phyloP scores from a whole-genome alignment of 2,113 vertebrate species.

The Fregata magnificens region DNA sequence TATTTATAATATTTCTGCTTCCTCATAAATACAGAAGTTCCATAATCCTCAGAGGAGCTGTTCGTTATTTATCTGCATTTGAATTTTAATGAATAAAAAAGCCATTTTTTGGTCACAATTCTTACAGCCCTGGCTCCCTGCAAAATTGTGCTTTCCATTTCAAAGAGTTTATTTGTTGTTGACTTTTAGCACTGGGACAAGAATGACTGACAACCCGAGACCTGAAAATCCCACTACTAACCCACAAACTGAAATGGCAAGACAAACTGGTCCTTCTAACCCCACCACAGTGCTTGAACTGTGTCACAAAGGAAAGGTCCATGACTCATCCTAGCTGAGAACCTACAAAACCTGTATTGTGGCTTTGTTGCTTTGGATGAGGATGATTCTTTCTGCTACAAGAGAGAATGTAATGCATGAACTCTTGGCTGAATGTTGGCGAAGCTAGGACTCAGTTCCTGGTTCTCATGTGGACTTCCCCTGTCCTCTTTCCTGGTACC shows the following conservation, averaged over 20 bases:
- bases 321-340: background rate
- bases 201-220: background rate
- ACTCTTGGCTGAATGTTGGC: background rate
- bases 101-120: background rate
- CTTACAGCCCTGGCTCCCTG: background rate
- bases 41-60: slow-evolving; percentile 28
- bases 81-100: slow-evolving; percentile 62
- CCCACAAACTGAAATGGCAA: background rate
- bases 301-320: background rate
- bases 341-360: background rate
- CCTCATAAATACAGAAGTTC: slow-evolving; percentile 37
- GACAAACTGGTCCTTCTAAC: background rate
- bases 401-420: background rate
- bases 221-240: background rate
- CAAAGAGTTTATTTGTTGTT: background rate
- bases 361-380: background rate
- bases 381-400: background rate
- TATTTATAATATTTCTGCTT: slow-evolving; percentile 59
- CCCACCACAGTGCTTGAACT: background rate
- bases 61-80: slow-evolving; percentile 57
- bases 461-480: background rate
- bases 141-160: slow-evolving; percentile 46
- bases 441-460: background rate
- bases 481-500: background rate
- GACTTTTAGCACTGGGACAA: background rate